A percentile compares a stretch with the other conserved stretches of the same genome.
phyloP scores from a whole-genome alignment of 37 sponge, comb jelly and placozoan genomes.

The Dysidea cf. avara region DNA sequence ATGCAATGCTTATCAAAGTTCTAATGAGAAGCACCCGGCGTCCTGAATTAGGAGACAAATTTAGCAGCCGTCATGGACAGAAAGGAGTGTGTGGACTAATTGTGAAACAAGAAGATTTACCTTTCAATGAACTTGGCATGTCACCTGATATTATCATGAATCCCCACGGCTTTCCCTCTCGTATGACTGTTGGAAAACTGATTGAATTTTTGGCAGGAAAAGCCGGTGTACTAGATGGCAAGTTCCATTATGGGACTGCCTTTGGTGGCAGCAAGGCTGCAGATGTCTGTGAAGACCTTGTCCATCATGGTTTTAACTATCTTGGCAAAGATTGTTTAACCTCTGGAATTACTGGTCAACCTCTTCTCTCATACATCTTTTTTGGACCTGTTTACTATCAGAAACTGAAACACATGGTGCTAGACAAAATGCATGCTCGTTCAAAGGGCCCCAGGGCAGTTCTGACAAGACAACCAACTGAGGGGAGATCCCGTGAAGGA shows the following conservation, averaged over 20 bases:
- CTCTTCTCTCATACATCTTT: conserved; percentile 91
- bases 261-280: conserved; percentile 84
- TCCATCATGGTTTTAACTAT: conserved; percentile 91
- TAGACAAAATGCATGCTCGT: conserved; percentile 99
- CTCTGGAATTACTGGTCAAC: conserved; percentile 96
- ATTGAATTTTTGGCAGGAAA: conserved; percentile 95
- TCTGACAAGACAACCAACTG: conserved; percentile 97
- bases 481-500: conserved; percentile 96
- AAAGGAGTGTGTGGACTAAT: conserved; percentile 98
- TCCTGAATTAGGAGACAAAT: conserved; percentile 98
- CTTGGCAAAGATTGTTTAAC: conserved; percentile 95
- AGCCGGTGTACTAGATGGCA: conserved; percentile 89
- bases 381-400: conserved; percentile 99
- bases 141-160: conserved; percentile 99
- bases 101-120: conserved; percentile 96
- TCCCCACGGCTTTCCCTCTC: conserved; percentile 98
- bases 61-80: conserved; percentile 99
- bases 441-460: conserved; percentile 94
- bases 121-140: conserved; percentile 89
- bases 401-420: conserved; percentile 99
- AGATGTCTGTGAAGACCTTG: conserved; percentile 82
- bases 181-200: conserved; percentile 99
- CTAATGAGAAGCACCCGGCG: conserved; percentile 84
- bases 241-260: conserved; percentile 94
- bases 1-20: conserved; percentile 86